phyloP scores from a whole-genome alignment of 53 echinoderm and acorn worm genomes.

The Henricia sp. region DNA sequence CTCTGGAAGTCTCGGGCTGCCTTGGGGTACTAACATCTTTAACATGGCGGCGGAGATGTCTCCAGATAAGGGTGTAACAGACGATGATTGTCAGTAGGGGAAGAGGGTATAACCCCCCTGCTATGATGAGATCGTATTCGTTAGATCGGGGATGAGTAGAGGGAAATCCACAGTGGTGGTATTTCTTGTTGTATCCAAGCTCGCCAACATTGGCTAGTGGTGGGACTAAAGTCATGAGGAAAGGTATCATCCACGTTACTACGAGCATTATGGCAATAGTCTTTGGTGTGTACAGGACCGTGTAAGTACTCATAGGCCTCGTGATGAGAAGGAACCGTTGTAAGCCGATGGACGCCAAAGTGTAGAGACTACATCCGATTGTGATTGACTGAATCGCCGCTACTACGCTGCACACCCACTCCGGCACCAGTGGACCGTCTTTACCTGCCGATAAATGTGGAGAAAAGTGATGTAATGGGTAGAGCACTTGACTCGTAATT shows the following conservation, averaged over 20 bases:
- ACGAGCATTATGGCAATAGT: conserved; percentile 13
- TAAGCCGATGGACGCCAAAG: conserved; percentile 49
- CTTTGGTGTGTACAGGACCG: not conserved
- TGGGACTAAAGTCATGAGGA: conserved; percentile 40
- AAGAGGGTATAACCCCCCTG: conserved; percentile 47
- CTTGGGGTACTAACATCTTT: conserved; percentile 14
- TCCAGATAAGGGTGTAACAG: conserved; percentile 56
- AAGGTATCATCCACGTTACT: conserved; percentile 39
- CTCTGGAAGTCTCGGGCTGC: not conserved
- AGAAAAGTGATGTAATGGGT: too few species aligned
- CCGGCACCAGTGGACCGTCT: conserved; percentile 3
- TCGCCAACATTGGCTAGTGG: conserved; percentile 35
- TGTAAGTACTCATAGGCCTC: conserved; percentile 20
- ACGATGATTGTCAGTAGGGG: conserved; percentile 43
- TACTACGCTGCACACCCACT: conserved; percentile 27
- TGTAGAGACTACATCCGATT: conserved; percentile 49
- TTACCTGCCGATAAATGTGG: too few species aligned
- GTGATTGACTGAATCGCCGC: conserved; percentile 46
- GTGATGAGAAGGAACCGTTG: conserved; percentile 54
- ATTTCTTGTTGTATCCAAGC: conserved; percentile 63
- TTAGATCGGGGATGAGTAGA: conserved; percentile 37
- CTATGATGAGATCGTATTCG: conserved; percentile 56
- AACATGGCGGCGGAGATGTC: conserved; percentile 45
- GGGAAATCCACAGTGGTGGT: conserved; percentile 41
- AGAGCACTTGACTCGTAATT: too few species aligned